phyloP scores from a whole-genome alignment of 1,140 invertebrate species.

The Rhopalosiphum padi region DNA sequence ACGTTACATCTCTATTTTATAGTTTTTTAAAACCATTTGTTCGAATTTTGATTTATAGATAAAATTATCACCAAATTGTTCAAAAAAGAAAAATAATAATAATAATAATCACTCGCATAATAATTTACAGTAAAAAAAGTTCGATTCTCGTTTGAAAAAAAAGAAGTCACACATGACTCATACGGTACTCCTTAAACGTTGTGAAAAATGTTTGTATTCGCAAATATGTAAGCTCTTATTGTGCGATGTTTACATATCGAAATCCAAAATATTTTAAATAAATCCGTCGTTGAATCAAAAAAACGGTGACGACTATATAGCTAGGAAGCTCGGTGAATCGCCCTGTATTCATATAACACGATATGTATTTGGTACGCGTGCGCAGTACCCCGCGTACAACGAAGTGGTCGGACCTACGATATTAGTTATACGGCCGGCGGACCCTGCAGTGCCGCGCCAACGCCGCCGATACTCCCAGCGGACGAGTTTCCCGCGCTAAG shows the following conservation, averaged over 20 bases:
- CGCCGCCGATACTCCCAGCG: constrained; percentile 16
- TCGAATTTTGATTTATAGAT: too few relatives aligned
- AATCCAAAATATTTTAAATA: background rate
- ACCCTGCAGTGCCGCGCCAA: background rate
- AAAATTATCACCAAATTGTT: too few relatives aligned
- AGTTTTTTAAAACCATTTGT: background rate
- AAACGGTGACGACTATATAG: too few relatives aligned
- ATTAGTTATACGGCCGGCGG: background rate
- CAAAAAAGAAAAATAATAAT: too few relatives aligned
- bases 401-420: background rate
- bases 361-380: background rate
- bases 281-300: background rate
- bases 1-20: background rate
- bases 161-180: too few relatives aligned
- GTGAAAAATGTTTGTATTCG: too few relatives aligned
- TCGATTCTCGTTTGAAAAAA: too few relatives aligned
- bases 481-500: constrained; percentile 29
- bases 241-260: too few relatives aligned
- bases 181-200: too few relatives aligned
- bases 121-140: too few relatives aligned
- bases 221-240: too few relatives aligned
- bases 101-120: too few relatives aligned
- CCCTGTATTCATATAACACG: background rate
- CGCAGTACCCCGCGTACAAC: background rate
- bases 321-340: background rate